Percentiles rank a stretch among this genome's conserved stretches.
Conservation (phyloP, 2,888 invertebrate species). For the Lamproptera curius region DNA sequence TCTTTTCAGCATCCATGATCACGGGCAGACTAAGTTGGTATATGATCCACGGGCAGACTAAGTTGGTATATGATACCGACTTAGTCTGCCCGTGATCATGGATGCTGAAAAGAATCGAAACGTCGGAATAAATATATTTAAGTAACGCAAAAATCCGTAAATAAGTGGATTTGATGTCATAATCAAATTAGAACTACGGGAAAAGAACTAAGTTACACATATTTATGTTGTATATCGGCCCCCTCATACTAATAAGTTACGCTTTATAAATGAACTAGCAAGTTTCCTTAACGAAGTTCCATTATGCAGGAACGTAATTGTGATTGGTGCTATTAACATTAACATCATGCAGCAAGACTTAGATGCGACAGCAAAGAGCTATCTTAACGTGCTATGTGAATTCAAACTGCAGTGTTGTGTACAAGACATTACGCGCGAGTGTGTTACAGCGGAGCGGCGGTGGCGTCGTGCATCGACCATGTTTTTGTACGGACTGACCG, state of each 20-base stretch:
- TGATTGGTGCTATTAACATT: neutral
- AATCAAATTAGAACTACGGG: too few species aligned
- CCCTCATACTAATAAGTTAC: neutral
- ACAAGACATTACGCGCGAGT: slow-evolving; percentile 3
- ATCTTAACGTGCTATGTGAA: neutral
- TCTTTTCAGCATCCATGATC: too few species aligned
- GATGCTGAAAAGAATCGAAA: too few species aligned
- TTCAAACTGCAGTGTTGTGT: neutral
- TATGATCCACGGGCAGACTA: too few species aligned
- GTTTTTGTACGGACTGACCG: slow-evolving; percentile 14
- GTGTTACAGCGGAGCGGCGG: neutral
- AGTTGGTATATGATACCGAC: too few species aligned
- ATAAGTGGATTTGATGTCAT: too few species aligned
- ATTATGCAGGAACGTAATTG: neutral
- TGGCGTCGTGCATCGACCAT: slow-evolving; percentile 22
- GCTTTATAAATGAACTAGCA: slow-evolving; percentile 1
- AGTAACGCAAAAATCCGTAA: too few species aligned
- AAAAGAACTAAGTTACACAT: neutral
- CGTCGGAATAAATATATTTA: too few species aligned
- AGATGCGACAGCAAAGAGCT: neutral
- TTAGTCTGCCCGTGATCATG: too few species aligned
- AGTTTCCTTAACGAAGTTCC: neutral
- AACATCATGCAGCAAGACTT: neutral
- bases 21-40: too few species aligned
- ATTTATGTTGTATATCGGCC: neutral